These are phyloP conservation scores for Panopea generosa DNA, from an alignment of 2,888 invertebrate species.

Conservation along the genomic window DNA sequence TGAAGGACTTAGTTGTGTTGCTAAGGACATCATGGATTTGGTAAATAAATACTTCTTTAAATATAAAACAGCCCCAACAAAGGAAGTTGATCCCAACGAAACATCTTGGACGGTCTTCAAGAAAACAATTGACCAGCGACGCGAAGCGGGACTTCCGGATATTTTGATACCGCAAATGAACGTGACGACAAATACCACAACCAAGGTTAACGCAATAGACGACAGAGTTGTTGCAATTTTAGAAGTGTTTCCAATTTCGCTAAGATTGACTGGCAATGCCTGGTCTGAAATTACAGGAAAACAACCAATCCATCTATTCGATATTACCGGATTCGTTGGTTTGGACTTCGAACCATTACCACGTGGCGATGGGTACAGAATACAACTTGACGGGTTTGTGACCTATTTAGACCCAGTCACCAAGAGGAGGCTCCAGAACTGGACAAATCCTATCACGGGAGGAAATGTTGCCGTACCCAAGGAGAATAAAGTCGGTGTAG, in stretches of 20 bases:
- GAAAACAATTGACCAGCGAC: slow-evolving; percentile 59
- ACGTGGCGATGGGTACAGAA: slow-evolving; percentile 27
- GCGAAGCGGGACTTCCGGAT: slow-evolving; percentile 53
- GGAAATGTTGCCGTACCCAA: slow-evolving; percentile 24
- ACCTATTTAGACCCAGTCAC: slow-evolving; percentile 33
- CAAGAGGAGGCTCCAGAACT: slow-evolving; percentile 29
- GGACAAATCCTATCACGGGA: slow-evolving; percentile 60
- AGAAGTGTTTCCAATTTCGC: slow-evolving; percentile 5
- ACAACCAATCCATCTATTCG: slow-evolving; percentile 43
- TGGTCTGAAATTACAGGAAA: slow-evolving; percentile 60
- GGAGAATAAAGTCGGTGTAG: neutral
- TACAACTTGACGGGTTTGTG: slow-evolving; percentile 43
- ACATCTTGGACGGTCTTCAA: slow-evolving; percentile 69
- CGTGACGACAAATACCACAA: slow-evolving; percentile 16
- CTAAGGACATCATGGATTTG: slow-evolving; percentile 58
- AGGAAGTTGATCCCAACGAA: slow-evolving; percentile 61
- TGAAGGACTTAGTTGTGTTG: slow-evolving; percentile 51
- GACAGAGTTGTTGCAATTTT: slow-evolving; percentile 40
- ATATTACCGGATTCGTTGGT: slow-evolving; percentile 32
- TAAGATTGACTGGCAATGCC: slow-evolving; percentile 52
- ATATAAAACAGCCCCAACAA: slow-evolving; percentile 55
- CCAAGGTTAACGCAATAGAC: slow-evolving; percentile 42
- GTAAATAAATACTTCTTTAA: slow-evolving; percentile 50
- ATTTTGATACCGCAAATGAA: slow-evolving; percentile 62
- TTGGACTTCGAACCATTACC: slow-evolving; percentile 30